phyloP scores from a whole-genome alignment of 2,888 invertebrate species.

The Hemistola chrysoprasaria region DNA sequence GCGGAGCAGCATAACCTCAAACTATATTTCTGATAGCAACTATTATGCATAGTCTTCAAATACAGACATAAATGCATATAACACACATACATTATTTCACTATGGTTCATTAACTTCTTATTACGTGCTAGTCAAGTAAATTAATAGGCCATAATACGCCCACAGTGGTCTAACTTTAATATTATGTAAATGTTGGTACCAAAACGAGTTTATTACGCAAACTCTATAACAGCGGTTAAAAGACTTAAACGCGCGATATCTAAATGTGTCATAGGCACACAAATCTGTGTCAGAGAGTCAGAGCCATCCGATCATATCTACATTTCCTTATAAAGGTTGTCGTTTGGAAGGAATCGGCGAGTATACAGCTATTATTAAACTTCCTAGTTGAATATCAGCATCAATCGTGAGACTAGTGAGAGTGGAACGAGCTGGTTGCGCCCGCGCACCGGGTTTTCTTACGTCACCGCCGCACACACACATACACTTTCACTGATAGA shows the following conservation, averaged over 20 bases:
- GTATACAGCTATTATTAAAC: slow-evolving; percentile 54
- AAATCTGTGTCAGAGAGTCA: not conserved
- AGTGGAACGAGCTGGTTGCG: slow-evolving; percentile 48
- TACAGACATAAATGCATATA: slow-evolving; percentile 1
- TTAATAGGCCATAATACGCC: slow-evolving; percentile 15
- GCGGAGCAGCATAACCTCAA: too few relatives aligned
- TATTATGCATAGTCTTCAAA: slow-evolving; percentile 5
- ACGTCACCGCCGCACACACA: slow-evolving; percentile 74
- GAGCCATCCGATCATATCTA: too few relatives aligned
- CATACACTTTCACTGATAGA: slow-evolving; percentile 78
- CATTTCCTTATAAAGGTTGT: slow-evolving; percentile 7
- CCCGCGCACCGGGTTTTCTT: slow-evolving; percentile 49
- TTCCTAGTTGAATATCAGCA: slow-evolving; percentile 66
- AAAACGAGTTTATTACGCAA: slow-evolving; percentile 28
- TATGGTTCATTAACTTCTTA: slow-evolving; percentile 9
- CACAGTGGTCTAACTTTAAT: slow-evolving; percentile 8
- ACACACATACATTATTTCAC: not conserved
- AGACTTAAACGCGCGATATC: slow-evolving; percentile 47
- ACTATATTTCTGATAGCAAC: not conserved
- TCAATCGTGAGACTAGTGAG: slow-evolving; percentile 49
- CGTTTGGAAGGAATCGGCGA: slow-evolving; percentile 45
- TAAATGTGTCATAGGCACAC: slow-evolving; percentile 8
- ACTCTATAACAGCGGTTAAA: slow-evolving; percentile 34
- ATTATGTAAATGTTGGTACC: slow-evolving; percentile 37
- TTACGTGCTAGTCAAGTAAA: slow-evolving; percentile 11